phyloP scores from a whole-genome alignment of 2,888 invertebrate genomes.

The Oscheius myriophilus region DNA sequence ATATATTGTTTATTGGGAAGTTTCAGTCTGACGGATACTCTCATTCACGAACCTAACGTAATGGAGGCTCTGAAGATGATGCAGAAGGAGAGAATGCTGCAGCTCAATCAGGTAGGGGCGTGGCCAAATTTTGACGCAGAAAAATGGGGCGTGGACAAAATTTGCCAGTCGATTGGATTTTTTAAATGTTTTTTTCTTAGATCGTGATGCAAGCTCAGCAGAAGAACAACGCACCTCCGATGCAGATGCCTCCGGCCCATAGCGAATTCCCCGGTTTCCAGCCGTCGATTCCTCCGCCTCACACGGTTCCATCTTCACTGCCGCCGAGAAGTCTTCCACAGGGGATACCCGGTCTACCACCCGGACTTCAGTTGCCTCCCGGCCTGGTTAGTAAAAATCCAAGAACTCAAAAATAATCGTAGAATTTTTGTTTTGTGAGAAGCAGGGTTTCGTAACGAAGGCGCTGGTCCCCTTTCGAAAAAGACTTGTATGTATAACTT shows the following conservation, averaged over 20 bases:
- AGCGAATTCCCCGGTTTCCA: background rate
- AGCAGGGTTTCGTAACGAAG: too few species aligned
- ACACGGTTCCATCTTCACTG: background rate
- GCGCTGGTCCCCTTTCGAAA: too few species aligned
- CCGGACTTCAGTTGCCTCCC: conserved; percentile 5
- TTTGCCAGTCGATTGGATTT: too few species aligned
- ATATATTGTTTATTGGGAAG: background rate
- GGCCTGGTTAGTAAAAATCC: too few species aligned
- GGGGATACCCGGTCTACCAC: background rate
- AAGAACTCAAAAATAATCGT: too few species aligned
- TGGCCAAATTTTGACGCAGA: too few species aligned
- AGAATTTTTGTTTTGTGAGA: too few species aligned
- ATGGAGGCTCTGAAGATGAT: conserved; percentile 15
- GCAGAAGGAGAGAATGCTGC: conserved; percentile 23
- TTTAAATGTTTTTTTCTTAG: background rate
- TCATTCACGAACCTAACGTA: conserved; percentile 22
- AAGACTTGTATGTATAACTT: too few species aligned
- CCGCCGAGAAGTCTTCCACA: background rate
- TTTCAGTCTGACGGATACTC: conserved; percentile 13
- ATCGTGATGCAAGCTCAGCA: conserved; percentile 13
- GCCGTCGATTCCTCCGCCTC: background rate
- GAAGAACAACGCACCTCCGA: background rate
- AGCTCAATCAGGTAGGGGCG: conserved; percentile 13
- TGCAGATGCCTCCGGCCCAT: background rate
- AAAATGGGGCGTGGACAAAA: too few species aligned